Percentiles rank a stretch among this genome's conserved stretches.
Conservation (phyloP, 2,888 invertebrate species). For the Plagodis dolabraria region DNA sequence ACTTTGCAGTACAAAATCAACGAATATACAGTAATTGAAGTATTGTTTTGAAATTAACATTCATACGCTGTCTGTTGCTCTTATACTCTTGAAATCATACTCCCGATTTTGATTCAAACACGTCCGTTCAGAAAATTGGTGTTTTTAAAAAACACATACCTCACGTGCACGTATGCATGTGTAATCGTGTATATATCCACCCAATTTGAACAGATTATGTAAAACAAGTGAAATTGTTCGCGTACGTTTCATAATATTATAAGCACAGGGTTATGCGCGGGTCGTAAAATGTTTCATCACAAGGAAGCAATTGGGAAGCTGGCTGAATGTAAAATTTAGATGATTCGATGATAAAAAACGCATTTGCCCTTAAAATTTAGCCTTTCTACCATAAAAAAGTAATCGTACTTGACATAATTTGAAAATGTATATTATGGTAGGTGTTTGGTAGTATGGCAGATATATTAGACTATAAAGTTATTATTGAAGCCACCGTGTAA, state of each 20-base stretch:
- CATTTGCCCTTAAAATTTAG: conserved; percentile 22
- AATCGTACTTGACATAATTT: no score
- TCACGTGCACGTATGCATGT: conserved; percentile 37
- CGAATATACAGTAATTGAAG: no score
- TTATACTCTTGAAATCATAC: no score
- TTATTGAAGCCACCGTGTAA: no score
- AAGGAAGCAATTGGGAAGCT: conserved; percentile 54
- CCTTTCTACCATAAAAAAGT: neutral
- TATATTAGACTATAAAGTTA: no score
- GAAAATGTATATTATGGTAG: no score
- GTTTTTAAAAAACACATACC: conserved; percentile 15
- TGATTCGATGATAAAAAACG: conserved; percentile 17
- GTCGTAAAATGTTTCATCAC: conserved; percentile 68
- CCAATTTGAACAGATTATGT: conserved; percentile 73
- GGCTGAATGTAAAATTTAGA: conserved; percentile 43
- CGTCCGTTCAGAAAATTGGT: conserved; percentile 19
- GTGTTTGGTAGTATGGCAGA: no score
- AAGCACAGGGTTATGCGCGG: conserved; percentile 60
- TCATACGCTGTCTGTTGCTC: no score
- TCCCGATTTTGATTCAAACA: conserved; percentile 6
- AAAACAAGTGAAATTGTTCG: conserved; percentile 65
- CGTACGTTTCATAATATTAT: conserved; percentile 64
- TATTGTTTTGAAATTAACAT: no score
- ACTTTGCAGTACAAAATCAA: no score
- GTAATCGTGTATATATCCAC: conserved; percentile 44